These are phyloP conservation scores for Muscina levida DNA, from an alignment of 2,888 invertebrate genomes.

Conservation along the genomic window DNA sequence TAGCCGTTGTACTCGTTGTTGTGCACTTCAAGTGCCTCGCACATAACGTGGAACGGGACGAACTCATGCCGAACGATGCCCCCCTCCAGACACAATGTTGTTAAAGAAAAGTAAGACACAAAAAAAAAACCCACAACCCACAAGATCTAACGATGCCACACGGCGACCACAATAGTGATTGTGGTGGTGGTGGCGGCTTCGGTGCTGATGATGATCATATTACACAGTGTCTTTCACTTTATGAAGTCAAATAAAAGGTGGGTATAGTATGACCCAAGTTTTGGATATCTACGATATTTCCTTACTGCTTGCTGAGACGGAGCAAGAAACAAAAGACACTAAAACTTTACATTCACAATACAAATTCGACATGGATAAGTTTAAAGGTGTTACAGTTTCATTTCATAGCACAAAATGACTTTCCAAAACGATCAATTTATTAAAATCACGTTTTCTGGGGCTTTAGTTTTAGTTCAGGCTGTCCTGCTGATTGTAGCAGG, in stretches of 20 bases:
- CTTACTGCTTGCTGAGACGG: not conserved
- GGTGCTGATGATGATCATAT: constrained; percentile 33
- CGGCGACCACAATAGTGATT: constrained; percentile 7
- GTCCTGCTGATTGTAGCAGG: constrained; percentile 10
- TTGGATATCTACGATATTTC: constrained; percentile 35
- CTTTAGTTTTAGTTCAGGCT: constrained; percentile 18
- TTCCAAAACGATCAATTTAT: constrained; percentile 61
- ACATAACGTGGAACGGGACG: constrained; percentile 8
- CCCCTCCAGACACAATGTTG: no score
- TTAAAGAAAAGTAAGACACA: not conserved
- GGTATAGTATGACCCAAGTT: constrained; percentile 52
- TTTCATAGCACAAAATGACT: constrained; percentile 35
- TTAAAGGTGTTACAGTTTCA: constrained; percentile 35
- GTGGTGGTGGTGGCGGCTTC: not conserved
- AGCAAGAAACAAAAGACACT: constrained; percentile 19
- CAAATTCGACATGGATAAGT: constrained; percentile 17
- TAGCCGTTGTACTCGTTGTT: not conserved
- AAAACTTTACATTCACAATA: constrained; percentile 12
- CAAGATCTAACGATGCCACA: not conserved
- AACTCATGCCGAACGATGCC: not conserved
- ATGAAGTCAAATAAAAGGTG: constrained; percentile 55
- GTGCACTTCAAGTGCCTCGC: constrained; percentile 6
- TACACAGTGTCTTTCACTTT: constrained; percentile 48
- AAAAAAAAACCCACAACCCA: constrained; percentile 16
- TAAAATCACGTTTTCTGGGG: constrained; percentile 61